Conservation (phyloP, 2,797 vertebrate genomes). For the Hipposideros larvatus region DNA sequence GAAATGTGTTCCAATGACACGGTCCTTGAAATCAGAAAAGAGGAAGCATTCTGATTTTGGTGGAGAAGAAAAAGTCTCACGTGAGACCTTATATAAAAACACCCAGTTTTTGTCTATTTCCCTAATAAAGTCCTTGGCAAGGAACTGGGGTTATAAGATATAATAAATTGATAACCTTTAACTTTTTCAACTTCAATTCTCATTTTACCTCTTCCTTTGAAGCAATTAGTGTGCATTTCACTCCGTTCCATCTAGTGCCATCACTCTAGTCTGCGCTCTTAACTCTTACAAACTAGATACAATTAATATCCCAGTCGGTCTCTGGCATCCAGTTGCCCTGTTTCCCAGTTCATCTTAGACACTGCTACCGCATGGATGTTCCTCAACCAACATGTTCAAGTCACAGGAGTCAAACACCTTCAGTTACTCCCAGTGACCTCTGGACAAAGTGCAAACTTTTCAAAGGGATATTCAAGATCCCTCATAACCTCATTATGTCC, state of each 20-base stretch:
- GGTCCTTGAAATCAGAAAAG: constrained; percentile 21
- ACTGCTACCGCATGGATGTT: background rate
- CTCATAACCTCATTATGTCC: background rate
- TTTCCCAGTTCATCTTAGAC: background rate
- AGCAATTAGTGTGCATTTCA: background rate
- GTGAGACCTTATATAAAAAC: background rate
- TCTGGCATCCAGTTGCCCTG: no score
- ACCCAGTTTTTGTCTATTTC: background rate
- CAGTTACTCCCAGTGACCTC: background rate
- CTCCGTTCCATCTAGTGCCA: background rate
- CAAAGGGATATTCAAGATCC: background rate
- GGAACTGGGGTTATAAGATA: background rate
- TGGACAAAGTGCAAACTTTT: background rate
- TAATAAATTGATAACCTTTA: background rate
- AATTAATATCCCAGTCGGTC: background rate
- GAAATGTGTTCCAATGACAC: background rate
- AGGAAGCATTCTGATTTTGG: background rate
- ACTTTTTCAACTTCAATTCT: background rate
- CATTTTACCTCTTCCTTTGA: background rate
- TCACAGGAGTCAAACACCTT: background rate
- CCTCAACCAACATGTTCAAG: background rate
- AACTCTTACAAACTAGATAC: background rate
- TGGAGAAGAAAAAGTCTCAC: background rate
- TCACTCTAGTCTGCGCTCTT: background rate
- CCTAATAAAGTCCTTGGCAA: constrained; percentile 21